Evolutionary conservation across 2,888 invertebrate species (phyloP), one percentile per base, ranked within the genome.

Genomic region (Scaptomyza caliginosa): DNA sequence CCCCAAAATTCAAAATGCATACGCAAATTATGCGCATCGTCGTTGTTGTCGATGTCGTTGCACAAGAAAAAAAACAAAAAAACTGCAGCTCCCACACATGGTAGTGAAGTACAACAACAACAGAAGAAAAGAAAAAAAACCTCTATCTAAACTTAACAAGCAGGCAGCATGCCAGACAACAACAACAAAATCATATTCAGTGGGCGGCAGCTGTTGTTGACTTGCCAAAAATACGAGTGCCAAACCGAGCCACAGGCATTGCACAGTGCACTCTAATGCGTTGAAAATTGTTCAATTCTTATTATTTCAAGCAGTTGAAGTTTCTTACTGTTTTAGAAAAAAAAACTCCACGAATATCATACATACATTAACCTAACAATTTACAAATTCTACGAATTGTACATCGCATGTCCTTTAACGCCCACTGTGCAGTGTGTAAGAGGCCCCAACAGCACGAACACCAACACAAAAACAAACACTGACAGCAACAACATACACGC

Each of bases 21-120:
- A 80, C 77, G 81, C 81, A 84, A 80, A 86, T 80, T 81, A 86
- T 86, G 84, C 86, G 77, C 86, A 81, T 69, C 84, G 77, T 68
- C 56, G 78, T 77, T 43, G 67, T 52, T 50, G 59, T 50, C 36
- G 69, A 60, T 58, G 70, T 55, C 52, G 57, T 36, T 28, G 39
- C 32, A 46, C 55, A 46, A 42, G 65, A 57, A 42, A 38, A 38
- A n/a, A n/a, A n/a, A 30, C n/a, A 54, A 34, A 43, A 60, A 69
- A 70, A 74, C 55, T 52, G 43, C 60, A 36, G 75, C 76, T 69
- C 80, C 76, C 77, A 74, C 80, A 84, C 79, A 85, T 73, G 73
- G 75, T 55, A 54, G 36, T 62, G 58, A 28, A 24, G 13, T 30
- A 30, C n/a, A 4, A 40, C 8, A 19, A 21, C 19, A 38, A 56